Base-by-base conservation (phyloP, 2,797 vertebrate species). In the Crocodylus rhombifer region DNA sequence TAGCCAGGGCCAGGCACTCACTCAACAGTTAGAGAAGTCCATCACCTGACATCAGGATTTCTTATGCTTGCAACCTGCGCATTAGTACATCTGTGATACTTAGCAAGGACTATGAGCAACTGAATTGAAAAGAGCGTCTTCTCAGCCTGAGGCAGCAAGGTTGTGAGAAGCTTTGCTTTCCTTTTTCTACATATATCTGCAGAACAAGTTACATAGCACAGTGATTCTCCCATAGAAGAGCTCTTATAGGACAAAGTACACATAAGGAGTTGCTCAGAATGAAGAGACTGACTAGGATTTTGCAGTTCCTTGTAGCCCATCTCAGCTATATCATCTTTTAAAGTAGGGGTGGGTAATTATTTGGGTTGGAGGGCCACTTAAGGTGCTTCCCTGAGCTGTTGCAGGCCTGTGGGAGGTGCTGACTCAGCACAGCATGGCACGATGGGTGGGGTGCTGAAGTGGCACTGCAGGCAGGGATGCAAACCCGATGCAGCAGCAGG, bases 211-310 rank as follows among this genome's bases (percentile, higher is more conserved):
- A 81, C 82, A 58, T 93, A 95, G 92, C 95, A 93, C 42, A 96
- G 77, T 63, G 89, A 90, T 89, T 96, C 94, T 90, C 79, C 87
- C 77, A 92, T 71, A 60, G 80, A 69, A 73, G 87, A 86, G 33
- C 94, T 77, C 94, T 94, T 96, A n/a, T 18, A 36, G 88, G n/a
- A 88, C 60, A 82, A 56, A 30, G 86, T 30, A 64, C 55, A 62
- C 82, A 60, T 28, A 71, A 62, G 51, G 80, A 25, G 77, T n/a
- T 28, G 56, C 33, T 23, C 23, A 42, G 26, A 85, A 14, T n/a
- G 26, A 85, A 77, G 26, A 4, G 26, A n/a, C 21, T 51, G 5
- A 65, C 57, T 15, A 65, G 28, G n/a, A 17, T 14, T 36, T 33
- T 10, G 42, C 42, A 10, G 10, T 9, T 51, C 42, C 10, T 51